These are phyloP conservation scores for Lepus europaeus DNA, from an alignment of 2,113 vertebrate species.

Conservation along the genomic window DNA sequence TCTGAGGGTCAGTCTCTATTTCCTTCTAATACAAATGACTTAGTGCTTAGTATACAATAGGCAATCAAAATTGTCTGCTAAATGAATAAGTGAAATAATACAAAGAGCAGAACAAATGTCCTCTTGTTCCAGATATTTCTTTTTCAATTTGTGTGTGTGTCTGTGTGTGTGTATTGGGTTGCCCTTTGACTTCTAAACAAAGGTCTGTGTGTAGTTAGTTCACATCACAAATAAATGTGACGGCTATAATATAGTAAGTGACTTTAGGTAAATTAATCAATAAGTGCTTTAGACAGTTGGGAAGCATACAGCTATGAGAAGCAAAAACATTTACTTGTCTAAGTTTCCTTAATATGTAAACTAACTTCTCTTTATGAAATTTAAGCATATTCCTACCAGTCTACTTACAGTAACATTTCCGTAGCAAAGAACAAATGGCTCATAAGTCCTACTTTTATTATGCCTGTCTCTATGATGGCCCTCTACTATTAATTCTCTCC, in stretches of 20 bases:
- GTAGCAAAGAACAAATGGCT: neutral
- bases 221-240: conserved; percentile 27
- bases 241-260: neutral
- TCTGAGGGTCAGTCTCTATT: neutral
- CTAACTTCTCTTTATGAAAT: conserved; percentile 15
- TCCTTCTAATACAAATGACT: neutral
- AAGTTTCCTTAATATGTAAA: conserved; percentile 35
- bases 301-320: neutral
- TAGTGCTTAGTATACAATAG: neutral
- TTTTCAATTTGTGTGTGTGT: neutral
- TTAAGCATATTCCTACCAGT: neutral
- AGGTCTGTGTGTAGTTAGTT: neutral
- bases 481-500: neutral
- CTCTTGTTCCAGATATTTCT: neutral
- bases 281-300: neutral
- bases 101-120: neutral
- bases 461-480: neutral
- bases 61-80: neutral
- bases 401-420: neutral
- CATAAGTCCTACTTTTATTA: neutral
- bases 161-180: neutral
- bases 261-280: neutral
- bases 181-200: neutral
- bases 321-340: neutral
- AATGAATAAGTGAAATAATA: neutral